phyloP scores from a whole-genome alignment of 2,888 invertebrate species.

The Nomada lathburiana region DNA sequence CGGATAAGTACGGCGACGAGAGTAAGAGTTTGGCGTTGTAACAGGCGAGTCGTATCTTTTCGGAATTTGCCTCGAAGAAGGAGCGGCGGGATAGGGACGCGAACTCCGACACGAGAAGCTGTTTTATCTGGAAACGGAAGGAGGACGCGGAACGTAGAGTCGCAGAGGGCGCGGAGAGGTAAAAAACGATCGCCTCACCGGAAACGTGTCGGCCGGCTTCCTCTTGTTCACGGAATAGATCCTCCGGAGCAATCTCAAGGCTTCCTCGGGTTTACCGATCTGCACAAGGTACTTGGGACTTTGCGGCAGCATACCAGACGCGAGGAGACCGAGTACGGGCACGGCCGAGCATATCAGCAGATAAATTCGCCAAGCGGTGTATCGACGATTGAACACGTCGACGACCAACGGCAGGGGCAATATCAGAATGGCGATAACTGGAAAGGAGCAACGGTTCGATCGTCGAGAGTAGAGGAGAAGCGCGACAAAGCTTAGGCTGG shows the following conservation, averaged over 20 bases:
- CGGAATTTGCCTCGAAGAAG: constrained; percentile 77
- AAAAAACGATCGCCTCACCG: constrained; percentile 85
- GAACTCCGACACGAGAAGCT: constrained; percentile 75
- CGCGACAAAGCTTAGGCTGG: neutral
- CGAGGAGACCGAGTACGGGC: constrained; percentile 88
- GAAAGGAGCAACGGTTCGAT: constrained; percentile 31
- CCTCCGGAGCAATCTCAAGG: constrained; percentile 87
- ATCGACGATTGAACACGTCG: constrained; percentile 73
- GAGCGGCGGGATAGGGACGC: constrained; percentile 58
- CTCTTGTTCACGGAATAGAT: constrained; percentile 90
- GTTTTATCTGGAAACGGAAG: constrained; percentile 82
- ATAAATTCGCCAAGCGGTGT: constrained; percentile 85
- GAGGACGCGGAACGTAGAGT: neutral
- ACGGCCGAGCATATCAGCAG: constrained; percentile 86
- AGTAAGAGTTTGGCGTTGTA: constrained; percentile 89
- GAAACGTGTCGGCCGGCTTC: constrained; percentile 87
- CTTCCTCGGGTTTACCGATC: constrained; percentile 88
- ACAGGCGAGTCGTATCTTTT: constrained; percentile 86
- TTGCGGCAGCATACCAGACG: constrained; percentile 89
- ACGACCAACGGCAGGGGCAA: constrained; percentile 78
- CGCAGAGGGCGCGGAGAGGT: neutral
- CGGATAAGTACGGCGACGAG: constrained; percentile 87
- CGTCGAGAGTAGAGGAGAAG: neutral
- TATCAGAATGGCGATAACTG: constrained; percentile 84
- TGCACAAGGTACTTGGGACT: constrained; percentile 92